Evolutionary conservation across 2,888 invertebrate genomes (phyloP), one percentile per base, ranked within the genome.

Genomic region (Nephrotoma guestfalica): DNA sequence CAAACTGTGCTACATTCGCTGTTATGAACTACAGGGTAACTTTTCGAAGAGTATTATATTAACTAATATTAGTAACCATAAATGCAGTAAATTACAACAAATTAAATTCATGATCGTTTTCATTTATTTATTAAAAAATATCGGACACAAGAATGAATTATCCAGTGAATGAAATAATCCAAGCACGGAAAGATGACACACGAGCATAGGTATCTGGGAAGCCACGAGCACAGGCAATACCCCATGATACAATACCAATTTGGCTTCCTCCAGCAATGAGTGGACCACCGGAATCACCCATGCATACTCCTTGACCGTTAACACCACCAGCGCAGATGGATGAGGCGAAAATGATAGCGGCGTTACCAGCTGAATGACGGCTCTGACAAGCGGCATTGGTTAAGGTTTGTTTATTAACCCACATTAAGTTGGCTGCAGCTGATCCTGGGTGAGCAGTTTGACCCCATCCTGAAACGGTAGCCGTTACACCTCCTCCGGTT

Each of bases 161-260:
- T 83, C 83, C 83, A 41, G 83, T 83, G 40, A 41, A 41, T 11
- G 40, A 40, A 83, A 83, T 89, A 15, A 91, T 91, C 91, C 91
- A 91, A 5, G 90, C 87, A 3, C 90, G 89, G 4, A 91, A 87
- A 4, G 90, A 90, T 2, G 91, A 90, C 11, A 91, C 89, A 87
- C 90, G 90, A 0, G 91, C 90, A 86, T 91, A 91, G 89, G 91
- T 90, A 47, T 91, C 91, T 0, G 91, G 91, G 30, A 89, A 90
- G 11, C 91, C 91, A 6, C 89, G 90, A 2, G 91, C 91, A 45
- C 91, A 91, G 4, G 91, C 91, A 85, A 90, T 91, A 42, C 91
- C 91, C 91, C 91, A 91, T 2, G 91, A 91, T 0, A 91, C 91
- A 7, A 91, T 89, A 13, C 91, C 91, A 42, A 91, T 90, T 1